A percentile compares a stretch with the other conserved stretches of the same genome.
Conservation (phyloP, 2,888 invertebrate genomes). For the Shargacucullia verbasci region DNA sequence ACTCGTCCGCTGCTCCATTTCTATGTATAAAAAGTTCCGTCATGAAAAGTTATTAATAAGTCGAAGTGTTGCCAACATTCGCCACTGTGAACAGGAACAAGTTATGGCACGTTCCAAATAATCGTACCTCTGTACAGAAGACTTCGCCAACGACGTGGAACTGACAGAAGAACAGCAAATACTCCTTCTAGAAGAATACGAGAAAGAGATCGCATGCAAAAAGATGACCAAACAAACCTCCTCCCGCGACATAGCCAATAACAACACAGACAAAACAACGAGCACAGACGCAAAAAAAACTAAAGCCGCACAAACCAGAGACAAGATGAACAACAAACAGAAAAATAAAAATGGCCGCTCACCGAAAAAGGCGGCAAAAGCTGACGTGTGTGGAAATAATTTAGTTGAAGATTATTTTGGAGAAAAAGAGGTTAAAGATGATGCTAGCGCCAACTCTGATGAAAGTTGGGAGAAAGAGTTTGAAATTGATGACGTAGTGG, state of each 20-base stretch:
- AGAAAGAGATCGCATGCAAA: conserved; percentile 89
- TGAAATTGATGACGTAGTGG: conserved; percentile 82
- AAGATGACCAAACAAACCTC: conserved; percentile 74
- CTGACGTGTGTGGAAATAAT: conserved; percentile 84
- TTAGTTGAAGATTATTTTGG: conserved; percentile 88
- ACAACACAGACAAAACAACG: conserved; percentile 72
- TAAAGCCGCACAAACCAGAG: conserved; percentile 70
- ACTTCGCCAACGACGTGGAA: conserved; percentile 91
- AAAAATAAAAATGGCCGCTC: conserved; percentile 70
- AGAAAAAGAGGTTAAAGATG: conserved; percentile 82
- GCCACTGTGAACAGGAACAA: conserved; percentile 20
- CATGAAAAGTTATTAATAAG: too few species aligned
- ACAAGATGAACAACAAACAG: conserved; percentile 69
- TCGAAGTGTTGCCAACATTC: conserved; percentile 7
- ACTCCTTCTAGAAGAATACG: conserved; percentile 91
- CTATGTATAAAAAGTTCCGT: too few species aligned
- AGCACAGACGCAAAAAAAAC: conserved; percentile 62
- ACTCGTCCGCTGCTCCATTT: neutral
- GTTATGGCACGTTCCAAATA: conserved; percentile 40
- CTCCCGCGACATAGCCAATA: conserved; percentile 74
- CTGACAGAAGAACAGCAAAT: conserved; percentile 92
- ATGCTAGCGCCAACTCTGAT: conserved; percentile 86
- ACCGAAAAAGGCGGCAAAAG: conserved; percentile 75
- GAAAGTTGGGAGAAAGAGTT: conserved; percentile 91
- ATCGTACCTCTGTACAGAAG: conserved; percentile 82